Evolutionary conservation across 2,797 vertebrate genomes (phyloP), one percentile per base, ranked within the genome.

Genomic region (Tapirus indicus): DNA sequence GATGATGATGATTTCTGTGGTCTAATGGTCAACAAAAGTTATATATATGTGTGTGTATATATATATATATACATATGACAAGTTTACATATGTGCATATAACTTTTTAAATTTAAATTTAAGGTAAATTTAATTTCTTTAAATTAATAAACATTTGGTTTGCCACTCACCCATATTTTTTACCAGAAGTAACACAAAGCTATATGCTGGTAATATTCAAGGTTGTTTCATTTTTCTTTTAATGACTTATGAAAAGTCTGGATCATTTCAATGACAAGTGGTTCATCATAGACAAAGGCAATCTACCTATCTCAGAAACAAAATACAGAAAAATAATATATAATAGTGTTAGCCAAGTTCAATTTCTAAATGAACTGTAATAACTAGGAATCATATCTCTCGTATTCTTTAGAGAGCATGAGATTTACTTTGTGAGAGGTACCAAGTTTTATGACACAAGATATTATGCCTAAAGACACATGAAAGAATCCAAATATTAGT

Each of bases 401-500:
- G 20, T 69, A 29, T n/a, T 93, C 41, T 66, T 72, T 11, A 56
- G 1, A 69, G 21, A 58, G 75, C 6, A 68, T 79, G 32, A 2
- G 2, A 56, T 84, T 96, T 93, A 52, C 4, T 58, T 88, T 93
- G 23, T 69, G 52, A 75, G 9, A 60, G 10, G 10, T 58, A 90
- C 13, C 29, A 75, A 29, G 29, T 56, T 80, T 77, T 68, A 56
- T 47, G 56, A 60, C 32, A 77, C 62, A 62, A 41, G 35, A 52
- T 69, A 5, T 58, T 80, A 91, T 32, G 66, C 2, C 49, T 66
- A 56, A 27, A 49, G 6, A 62, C 11, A 41, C 0, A 7, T 2
- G 96, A 94, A 97, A 77, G 58, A 87, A 80, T 8, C 74, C 41
- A 95, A 52, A 68, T 92, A 7, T 94, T 93, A 96, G 86, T 58